Conservation (phyloP, 2,113 vertebrate genomes). For the Cyanocitta stelleri region DNA sequence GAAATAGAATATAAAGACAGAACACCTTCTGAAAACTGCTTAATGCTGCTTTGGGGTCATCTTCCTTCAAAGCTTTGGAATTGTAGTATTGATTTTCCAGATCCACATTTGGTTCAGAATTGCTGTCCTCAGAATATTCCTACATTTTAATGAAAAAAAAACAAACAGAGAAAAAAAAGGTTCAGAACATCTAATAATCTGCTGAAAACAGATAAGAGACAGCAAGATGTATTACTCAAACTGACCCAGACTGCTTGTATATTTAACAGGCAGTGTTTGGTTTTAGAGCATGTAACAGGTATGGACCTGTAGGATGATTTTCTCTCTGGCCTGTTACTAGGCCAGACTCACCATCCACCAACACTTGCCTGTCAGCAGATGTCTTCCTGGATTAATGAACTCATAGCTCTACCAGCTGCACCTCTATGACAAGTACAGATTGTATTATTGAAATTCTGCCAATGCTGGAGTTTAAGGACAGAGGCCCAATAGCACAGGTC, state of each 20-base stretch:
- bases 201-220: not conserved
- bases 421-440: not conserved
- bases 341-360: not conserved
- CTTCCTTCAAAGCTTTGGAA: slow-evolving; percentile 98
- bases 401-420: not conserved
- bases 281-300: not conserved
- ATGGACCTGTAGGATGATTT: rapidly evolving
- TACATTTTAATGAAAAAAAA: slow-evolving; percentile 36
- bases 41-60: slow-evolving; percentile 96
- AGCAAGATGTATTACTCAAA: not conserved
- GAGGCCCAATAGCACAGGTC: not conserved
- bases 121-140: slow-evolving; percentile 99
- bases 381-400: not conserved
- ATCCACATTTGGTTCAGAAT: slow-evolving; percentile 98
- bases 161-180: not conserved
- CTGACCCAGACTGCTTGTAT: rapidly evolving
- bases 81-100: slow-evolving; percentile 99
- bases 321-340: not conserved
- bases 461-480: not conserved
- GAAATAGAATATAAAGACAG: not conserved
- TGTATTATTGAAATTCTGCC: not conserved
- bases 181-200: not conserved
- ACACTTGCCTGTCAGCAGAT: not conserved
- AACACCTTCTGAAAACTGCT: slow-evolving; percentile 98
- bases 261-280: not conserved